Percentiles rank a stretch among this genome's conserved stretches.
These are phyloP conservation scores for Pogoniulus pusillus DNA, from an alignment of 2,797 vertebrate genomes.

Conservation along the genomic window DNA sequence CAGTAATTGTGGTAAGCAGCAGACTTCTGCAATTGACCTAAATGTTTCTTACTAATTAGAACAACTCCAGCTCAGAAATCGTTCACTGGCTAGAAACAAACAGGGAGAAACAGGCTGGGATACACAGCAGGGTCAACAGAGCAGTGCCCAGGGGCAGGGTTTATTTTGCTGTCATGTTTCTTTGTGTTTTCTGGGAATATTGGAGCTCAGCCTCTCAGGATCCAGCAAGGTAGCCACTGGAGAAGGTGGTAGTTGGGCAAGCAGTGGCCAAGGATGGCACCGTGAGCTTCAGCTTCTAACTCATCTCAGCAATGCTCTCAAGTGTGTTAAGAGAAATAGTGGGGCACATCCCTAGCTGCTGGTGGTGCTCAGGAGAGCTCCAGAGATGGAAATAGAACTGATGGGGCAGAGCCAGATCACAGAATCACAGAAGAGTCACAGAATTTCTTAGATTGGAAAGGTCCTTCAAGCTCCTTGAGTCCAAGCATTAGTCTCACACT, in stretches of 20 bases:
- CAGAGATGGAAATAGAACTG: not conserved
- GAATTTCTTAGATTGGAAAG: too few relatives aligned
- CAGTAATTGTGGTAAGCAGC: slow-evolving; percentile 19
- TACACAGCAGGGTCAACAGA: not conserved
- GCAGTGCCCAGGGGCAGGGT: not conserved
- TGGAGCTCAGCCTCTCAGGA: rapidly evolving
- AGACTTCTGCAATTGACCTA: slow-evolving; percentile 27
- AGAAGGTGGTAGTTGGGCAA: not conserved
- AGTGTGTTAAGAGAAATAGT: rapidly evolving
- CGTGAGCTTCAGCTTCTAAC: not conserved
- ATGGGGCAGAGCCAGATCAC: not conserved
- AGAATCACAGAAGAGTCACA: too few relatives aligned
- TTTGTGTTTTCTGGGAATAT: not conserved
- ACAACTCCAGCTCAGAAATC: slow-evolving; percentile 26
- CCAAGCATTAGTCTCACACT: too few relatives aligned
- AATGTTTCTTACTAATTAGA: slow-evolving; percentile 45
- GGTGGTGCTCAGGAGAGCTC: rapidly evolving
- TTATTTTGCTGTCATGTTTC: rapidly evolving
- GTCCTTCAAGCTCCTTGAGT: too few relatives aligned
- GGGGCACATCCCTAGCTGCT: not conserved
- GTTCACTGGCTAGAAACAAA: not conserved
- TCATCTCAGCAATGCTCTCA: not conserved
- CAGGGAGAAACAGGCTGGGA: not conserved
- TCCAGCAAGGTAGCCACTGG: rapidly evolving
- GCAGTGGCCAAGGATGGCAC: not conserved